Base-by-base conservation (phyloP, 2,113 vertebrate species). In the Desmodus rotundus region DNA sequence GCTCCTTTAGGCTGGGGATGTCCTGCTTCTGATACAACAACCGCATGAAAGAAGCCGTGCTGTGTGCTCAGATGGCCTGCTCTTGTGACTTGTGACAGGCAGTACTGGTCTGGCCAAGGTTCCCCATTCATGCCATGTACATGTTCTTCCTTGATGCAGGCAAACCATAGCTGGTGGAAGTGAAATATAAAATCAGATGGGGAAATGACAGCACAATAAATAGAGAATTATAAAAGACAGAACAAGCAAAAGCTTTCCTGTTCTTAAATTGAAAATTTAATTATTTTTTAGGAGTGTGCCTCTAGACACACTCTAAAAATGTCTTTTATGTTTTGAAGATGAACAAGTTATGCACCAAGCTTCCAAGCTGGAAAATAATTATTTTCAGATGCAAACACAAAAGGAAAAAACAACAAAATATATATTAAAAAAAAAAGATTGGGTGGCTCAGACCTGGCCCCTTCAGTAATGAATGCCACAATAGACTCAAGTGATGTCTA, bases 1-100 rank as follows among this genome's bases (percentile, higher is more conserved):
- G 86, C 89, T 94, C 31, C 97, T 95, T 3, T 6, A 91, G 94
- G 82, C 72, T 36, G 73, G 61, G 76, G 83, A 93, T 9, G 41
- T 41, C 52, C 47, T 88, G 72, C 56, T 84, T 47, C 93, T 92
- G 87, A 72, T 83, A 65, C 70, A 92, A 73, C 22, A 81, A 56
- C 22, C 33, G 47, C 67, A 50, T 7, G 93, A 78, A 22, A n/a
- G 65, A 95, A 19, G 3, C 72, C 28, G 2, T 20, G 41, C 15
- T 3, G 5, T 68, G 33, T 0, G 10, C 65, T 67, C 9, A 0
- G 1, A 63, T 87, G 33, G 43, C 41, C 19, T 26, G 38, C 36
- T 15, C 36, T 7, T 0, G 0, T 16, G 50, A 43, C 33, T 5
- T 4, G 12, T 54, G 77, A 56, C 81, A 82, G 31, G 52, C 24